Conservation (phyloP, 2,888 invertebrate species). For the Clivina fossor region DNA sequence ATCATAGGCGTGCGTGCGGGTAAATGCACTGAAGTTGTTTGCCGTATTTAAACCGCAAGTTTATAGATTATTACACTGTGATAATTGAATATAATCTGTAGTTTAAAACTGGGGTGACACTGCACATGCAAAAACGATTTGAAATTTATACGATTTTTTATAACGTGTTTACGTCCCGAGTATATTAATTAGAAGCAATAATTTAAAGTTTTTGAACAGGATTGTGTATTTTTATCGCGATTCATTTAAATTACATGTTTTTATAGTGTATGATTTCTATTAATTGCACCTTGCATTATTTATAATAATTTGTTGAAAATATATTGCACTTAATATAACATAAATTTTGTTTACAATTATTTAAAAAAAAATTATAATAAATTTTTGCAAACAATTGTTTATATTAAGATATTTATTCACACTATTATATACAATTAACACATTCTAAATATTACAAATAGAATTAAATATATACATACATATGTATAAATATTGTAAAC, state of each 20-base stretch:
- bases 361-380: too few relatives aligned
- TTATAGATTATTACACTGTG: conserved; percentile 27
- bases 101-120: conserved; percentile 25
- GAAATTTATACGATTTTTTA: conserved; percentile 22
- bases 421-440: too few relatives aligned
- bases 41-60: conserved; percentile 9
- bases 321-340: too few relatives aligned
- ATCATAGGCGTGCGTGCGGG: background rate
- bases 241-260: too few relatives aligned
- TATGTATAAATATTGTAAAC: too few relatives aligned
- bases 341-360: too few relatives aligned
- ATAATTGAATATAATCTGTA: conserved; percentile 33
- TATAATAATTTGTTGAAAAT: too few relatives aligned
- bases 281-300: too few relatives aligned
- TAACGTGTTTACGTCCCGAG: conserved; percentile 17
- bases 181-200: conserved; percentile 30
- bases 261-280: too few relatives aligned
- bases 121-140: conserved; percentile 32
- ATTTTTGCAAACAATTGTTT: too few relatives aligned
- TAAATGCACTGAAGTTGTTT: background rate
- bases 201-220: conserved; percentile 9
- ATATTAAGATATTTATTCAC: too few relatives aligned
- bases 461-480: background rate
- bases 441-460: too few relatives aligned
- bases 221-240: conserved; percentile 13